Evolutionary conservation across 92 coral and sea anemone genomes (phyloP), one percentile per base, ranked within the genome.

Genomic region (Galaxea fascicularis): DNA sequence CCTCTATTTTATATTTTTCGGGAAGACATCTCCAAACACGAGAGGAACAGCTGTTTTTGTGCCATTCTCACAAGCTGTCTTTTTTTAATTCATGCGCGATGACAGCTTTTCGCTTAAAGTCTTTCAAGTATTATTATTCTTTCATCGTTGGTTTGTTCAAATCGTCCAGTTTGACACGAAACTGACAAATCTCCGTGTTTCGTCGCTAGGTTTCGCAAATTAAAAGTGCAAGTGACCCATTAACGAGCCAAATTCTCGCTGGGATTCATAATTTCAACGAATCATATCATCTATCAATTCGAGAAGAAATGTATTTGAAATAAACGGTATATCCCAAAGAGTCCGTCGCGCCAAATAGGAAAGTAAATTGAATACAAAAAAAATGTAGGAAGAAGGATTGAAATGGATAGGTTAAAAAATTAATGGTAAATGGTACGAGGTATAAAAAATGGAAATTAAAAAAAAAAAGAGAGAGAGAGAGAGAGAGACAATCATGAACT

Each of bases 61-160:
- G 63, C 65, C 63, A 67, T 79, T 79, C 64, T 65, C 67, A 16
- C 20, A 10, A 46, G 76, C 62, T 51, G 49, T 59, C 75, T n/a
- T 24, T 14, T 47, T 79, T 78, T 65, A 66, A 67, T 79, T 79
- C 84, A 79, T 79, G 84, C 51, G 52, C 28, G 30, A 28, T 67
- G 84, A 66, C 84, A 79, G 65, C 84, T 53, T 79, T 79, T 28
- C 74, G 75, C 28, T 79, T 65, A 79, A 79, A 66, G 84, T 79
- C 65, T 21, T 65, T 67, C 49, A 27, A 17, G 49, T 57, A 12
- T 28, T 28, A 65, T 68, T 65, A 65, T 65, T 31, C 53, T 31
- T 7, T n/a, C 21, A 4, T 13, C 13, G 30, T 49, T 53, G 51
- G 74, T 31, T 79, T 65, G 65, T 47, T 25, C 13, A 78, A 51